These are phyloP conservation scores for Ips typographus DNA, from an alignment of 1,140 invertebrate genomes.

Conservation along the genomic window DNA sequence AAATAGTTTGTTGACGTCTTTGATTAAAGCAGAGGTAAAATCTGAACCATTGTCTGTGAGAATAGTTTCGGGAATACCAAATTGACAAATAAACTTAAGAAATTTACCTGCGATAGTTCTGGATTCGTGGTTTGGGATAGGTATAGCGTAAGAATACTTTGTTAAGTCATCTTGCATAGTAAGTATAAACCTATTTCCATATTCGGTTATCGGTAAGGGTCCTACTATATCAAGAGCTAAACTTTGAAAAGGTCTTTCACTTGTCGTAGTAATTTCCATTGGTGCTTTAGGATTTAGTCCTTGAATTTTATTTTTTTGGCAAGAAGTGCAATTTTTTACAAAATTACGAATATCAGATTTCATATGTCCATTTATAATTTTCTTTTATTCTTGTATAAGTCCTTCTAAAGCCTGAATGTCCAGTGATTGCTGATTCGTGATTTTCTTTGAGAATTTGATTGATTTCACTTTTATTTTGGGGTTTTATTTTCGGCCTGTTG, in stretches of 20 bases:
- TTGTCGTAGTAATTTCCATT: constrained; percentile 47
- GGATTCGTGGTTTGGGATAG: constrained; percentile 45
- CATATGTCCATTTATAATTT: constrained; percentile 26
- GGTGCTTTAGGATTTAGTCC: constrained; percentile 39
- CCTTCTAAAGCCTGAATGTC: constrained; percentile 9
- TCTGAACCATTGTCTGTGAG: constrained; percentile 49
- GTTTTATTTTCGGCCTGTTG: constrained; percentile 11
- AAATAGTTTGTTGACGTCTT: constrained; percentile 42
- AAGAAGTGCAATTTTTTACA: constrained; percentile 12
- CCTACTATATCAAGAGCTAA: constrained; percentile 46
- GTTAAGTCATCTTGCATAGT: constrained; percentile 49
- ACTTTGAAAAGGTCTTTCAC: constrained; percentile 38
- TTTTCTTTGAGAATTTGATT: constrained; percentile 18
- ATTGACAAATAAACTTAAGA: constrained; percentile 18
- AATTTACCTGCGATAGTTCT: constrained; percentile 41
- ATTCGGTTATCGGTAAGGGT: constrained; percentile 41
- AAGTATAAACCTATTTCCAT: constrained; percentile 42
- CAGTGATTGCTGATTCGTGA: constrained; percentile 5
- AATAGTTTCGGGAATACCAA: constrained; percentile 48
- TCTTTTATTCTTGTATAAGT: constrained; percentile 23
- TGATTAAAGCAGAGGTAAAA: constrained; percentile 39
- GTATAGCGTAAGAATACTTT: constrained; percentile 43
- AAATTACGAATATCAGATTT: constrained; percentile 17
- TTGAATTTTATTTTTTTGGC: constrained; percentile 7
- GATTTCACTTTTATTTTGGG: constrained; percentile 17